A percentile compares a stretch with the other conserved stretches of the same genome.
phyloP scores from a whole-genome alignment of 2,888 invertebrate species.

The Agriopis marginaria region DNA sequence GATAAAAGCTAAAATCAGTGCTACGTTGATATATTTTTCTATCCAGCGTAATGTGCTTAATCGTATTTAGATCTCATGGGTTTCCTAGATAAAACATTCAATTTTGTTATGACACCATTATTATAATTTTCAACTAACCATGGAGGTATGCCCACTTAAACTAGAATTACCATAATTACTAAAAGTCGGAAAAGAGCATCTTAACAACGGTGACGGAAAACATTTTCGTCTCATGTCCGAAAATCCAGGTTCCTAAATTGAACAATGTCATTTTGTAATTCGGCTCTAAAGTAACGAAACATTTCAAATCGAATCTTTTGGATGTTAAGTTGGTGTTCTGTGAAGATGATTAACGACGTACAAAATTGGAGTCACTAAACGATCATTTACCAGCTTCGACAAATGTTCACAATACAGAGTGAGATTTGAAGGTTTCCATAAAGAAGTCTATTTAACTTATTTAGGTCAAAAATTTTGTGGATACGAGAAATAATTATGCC shows the following conservation, averaged over 20 bases:
- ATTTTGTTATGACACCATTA: no score
- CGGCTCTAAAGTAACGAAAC: constrained; percentile 1
- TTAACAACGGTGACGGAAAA: no score
- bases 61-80: no score
- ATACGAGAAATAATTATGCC: not conserved
- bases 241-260: not conserved
- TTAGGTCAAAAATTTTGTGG: not conserved
- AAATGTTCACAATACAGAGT: not conserved
- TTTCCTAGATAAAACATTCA: no score
- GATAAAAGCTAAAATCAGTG: no score
- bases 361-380: constrained; percentile 18
- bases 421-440: constrained; percentile 7
- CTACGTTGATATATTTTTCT: no score
- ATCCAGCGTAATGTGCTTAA: no score
- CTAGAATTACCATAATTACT: no score
- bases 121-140: no score
- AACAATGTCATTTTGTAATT: not conserved
- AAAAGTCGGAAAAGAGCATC: no score
- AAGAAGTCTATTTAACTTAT: constrained; percentile 9
- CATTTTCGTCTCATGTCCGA: no score
- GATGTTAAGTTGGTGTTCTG: constrained; percentile 22
- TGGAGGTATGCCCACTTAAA: no score
- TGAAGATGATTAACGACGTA: constrained; percentile 29
- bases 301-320: constrained; percentile 23
- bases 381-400: constrained; percentile 19